Percentiles rank a stretch among this genome's conserved stretches.
These are phyloP conservation scores for Cacoxenus indagator DNA, from an alignment of 2,888 invertebrate genomes.

Conservation along the genomic window DNA sequence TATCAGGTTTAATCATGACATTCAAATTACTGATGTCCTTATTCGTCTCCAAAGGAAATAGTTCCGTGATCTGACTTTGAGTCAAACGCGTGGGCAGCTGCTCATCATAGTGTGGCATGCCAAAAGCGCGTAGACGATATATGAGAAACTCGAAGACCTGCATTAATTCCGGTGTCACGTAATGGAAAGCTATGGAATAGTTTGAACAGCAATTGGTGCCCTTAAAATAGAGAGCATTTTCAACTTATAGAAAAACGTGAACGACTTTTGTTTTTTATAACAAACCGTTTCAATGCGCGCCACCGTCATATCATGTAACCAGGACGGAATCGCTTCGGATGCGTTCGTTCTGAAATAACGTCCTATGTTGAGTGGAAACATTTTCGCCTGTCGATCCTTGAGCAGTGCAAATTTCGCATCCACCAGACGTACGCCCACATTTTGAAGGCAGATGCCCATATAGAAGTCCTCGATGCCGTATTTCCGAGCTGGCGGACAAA, in stretches of 20 bases:
- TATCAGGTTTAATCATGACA: slow-evolving; percentile 45
- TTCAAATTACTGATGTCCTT: slow-evolving; percentile 38
- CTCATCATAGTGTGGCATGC: slow-evolving; percentile 54
- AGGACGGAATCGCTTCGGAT: slow-evolving; percentile 43
- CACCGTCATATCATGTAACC: slow-evolving; percentile 52
- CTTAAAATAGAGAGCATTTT: slow-evolving; percentile 70
- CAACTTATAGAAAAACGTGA: background rate
- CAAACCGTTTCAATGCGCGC: slow-evolving; percentile 75
- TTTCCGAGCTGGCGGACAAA: slow-evolving; percentile 71
- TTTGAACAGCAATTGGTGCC: slow-evolving; percentile 93
- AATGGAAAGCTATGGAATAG: slow-evolving; percentile 95
- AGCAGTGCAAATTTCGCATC: slow-evolving; percentile 77
- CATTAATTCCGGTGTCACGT: slow-evolving; percentile 91
- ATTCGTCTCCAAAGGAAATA: slow-evolving; percentile 51
- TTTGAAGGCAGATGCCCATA: slow-evolving; percentile 82
- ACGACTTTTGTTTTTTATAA: background rate
- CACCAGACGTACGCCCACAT: slow-evolving; percentile 86
- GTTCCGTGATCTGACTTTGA: slow-evolving; percentile 32
- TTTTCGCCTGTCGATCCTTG: slow-evolving; percentile 46
- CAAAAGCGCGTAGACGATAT: slow-evolving; percentile 88
- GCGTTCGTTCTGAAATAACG: slow-evolving; percentile 39
- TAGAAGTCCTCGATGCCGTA: slow-evolving; percentile 64
- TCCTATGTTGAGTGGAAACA: slow-evolving; percentile 49
- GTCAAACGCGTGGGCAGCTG: slow-evolving; percentile 36
- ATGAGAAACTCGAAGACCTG: slow-evolving; percentile 94